Percentiles rank a stretch among this genome's conserved stretches.
Evolutionary conservation across 2,888 invertebrate species (phyloP).

Genomic region (Polylopha cassiicola): DNA sequence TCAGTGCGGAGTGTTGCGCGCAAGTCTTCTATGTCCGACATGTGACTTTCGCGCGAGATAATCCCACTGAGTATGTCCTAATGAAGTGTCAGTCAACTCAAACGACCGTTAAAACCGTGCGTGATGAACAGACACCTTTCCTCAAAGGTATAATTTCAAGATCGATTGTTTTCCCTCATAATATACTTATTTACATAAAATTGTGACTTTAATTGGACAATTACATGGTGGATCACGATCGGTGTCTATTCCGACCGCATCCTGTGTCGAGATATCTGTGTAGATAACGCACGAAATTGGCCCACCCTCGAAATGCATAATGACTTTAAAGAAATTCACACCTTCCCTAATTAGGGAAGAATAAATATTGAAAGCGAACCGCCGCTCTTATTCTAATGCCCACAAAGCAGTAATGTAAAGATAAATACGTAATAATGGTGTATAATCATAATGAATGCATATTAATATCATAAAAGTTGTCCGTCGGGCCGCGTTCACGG

Average conservation of each 20-base stretch:
- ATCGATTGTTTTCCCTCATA: constrained; percentile 31
- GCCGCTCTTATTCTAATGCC: constrained; percentile 41
- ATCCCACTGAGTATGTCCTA: constrained; percentile 26
- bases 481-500: constrained; percentile 16
- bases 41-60: constrained; percentile 28
- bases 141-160: constrained; percentile 22
- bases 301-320: constrained; percentile 63
- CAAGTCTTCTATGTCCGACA: constrained; percentile 28
- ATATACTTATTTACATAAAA: constrained; percentile 63
- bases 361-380: constrained; percentile 59
- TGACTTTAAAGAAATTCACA: constrained; percentile 68
- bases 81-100: constrained; percentile 22
- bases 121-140: constrained; percentile 32
- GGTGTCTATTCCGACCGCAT: constrained; percentile 59
- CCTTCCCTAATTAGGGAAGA: constrained; percentile 69
- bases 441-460: constrained; percentile 45
- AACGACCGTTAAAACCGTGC: constrained; percentile 19
- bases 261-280: constrained; percentile 58
- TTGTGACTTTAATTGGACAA: constrained; percentile 71
- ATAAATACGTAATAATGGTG: constrained; percentile 58
- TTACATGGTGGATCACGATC: constrained; percentile 60
- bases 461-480: constrained; percentile 34
- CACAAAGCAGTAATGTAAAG: constrained; percentile 40
- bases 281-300: constrained; percentile 54
- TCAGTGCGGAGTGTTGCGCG: constrained; percentile 21